These are phyloP conservation scores for Meiosimyza platycephala DNA, from an alignment of 2,888 invertebrate species.

Conservation along the genomic window DNA sequence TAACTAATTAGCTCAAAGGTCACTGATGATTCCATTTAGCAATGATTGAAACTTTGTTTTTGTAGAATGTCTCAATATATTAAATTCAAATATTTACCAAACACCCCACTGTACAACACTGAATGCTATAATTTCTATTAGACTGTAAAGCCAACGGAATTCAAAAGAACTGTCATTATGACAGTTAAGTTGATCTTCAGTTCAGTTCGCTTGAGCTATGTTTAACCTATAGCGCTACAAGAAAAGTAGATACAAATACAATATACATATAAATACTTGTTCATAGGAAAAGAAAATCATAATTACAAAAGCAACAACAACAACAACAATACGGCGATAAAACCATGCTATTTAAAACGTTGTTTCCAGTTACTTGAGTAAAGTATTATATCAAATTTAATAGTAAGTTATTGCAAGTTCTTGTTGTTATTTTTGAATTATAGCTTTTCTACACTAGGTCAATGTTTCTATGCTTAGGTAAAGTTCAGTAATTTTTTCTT, in stretches of 20 bases:
- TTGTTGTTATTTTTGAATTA: slow-evolving; percentile 27
- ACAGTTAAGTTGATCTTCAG: slow-evolving; percentile 19
- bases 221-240: slow-evolving; percentile 9
- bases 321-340: too few relatives aligned
- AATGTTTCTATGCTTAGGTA: slow-evolving; percentile 22
- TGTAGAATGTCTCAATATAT: too few relatives aligned
- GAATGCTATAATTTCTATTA: slow-evolving; percentile 30
- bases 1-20: too few relatives aligned
- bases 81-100: neutral
- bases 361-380: neutral
- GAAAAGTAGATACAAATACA: too few relatives aligned
- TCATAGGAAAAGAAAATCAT: too few relatives aligned
- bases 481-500: slow-evolving; percentile 3
- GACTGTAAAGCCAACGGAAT: slow-evolving; percentile 25
- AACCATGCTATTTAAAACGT: too few relatives aligned
- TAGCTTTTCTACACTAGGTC: slow-evolving; percentile 26
- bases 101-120: neutral
- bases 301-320: too few relatives aligned
- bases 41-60: neutral
- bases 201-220: slow-evolving; percentile 8
- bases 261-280: too few relatives aligned
- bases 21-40: too few relatives aligned
- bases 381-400: slow-evolving; percentile 25
- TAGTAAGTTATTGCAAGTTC: slow-evolving; percentile 23
- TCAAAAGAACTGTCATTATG: slow-evolving; percentile 34